phyloP scores from a whole-genome alignment of 1,140 invertebrate species.

The Euglossa dilemma region DNA sequence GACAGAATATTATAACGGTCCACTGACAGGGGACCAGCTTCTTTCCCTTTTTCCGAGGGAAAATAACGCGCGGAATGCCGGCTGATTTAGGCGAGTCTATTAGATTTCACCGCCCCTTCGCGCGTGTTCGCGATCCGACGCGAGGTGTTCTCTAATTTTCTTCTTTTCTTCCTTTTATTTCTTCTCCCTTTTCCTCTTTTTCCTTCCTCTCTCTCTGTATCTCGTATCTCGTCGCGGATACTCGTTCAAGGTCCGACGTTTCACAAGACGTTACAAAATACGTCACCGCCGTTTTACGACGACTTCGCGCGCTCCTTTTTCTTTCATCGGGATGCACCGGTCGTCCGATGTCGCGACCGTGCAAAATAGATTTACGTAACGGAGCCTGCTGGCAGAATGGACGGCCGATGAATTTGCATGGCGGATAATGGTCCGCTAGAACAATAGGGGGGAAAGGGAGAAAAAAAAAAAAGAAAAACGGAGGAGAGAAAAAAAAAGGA shows the following conservation, averaged over 20 bases:
- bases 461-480: too few relatives aligned
- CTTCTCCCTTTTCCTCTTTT: not conserved
- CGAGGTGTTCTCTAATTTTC: slow-evolving; percentile 5
- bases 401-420: slow-evolving; percentile 21
- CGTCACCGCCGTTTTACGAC: not conserved
- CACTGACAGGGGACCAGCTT: slow-evolving; percentile 68
- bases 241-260: not conserved
- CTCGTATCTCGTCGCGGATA: not conserved
- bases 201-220: rapidly evolving
- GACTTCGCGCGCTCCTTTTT: not conserved
- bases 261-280: slow-evolving; percentile 1
- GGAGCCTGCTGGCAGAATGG: not conserved
- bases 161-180: not conserved
- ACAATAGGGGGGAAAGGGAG: slow-evolving; percentile 1
- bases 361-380: slow-evolving; percentile 38
- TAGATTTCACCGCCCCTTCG: slow-evolving; percentile 53
- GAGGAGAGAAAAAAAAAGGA: not conserved
- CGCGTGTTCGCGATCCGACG: not conserved
- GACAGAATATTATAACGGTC: slow-evolving; percentile 80
- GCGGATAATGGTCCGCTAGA: slow-evolving; percentile 16
- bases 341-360: not conserved
- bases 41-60: slow-evolving; percentile 37
- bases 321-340: slow-evolving; percentile 2
- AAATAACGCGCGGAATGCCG: slow-evolving; percentile 61
- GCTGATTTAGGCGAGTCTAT: slow-evolving; percentile 57